These are phyloP conservation scores for Naso thynnoides DNA, from an alignment of 2,797 vertebrate genomes.

Conservation along the genomic window DNA sequence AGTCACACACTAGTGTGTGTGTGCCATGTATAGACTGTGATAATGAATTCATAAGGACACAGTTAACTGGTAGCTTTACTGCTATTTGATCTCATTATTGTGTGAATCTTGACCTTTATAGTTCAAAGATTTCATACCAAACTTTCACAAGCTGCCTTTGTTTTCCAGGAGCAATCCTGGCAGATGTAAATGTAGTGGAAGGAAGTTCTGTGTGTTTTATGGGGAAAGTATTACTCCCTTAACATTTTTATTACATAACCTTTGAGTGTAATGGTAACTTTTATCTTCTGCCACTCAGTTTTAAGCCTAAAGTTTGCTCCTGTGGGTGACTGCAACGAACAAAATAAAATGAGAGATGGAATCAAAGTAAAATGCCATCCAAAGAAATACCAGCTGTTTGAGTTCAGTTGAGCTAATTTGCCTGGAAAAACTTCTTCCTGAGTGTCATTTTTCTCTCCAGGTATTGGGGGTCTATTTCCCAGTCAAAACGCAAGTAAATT, in stretches of 20 bases:
- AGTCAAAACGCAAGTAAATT: constrained; percentile 48
- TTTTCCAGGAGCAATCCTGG: constrained; percentile 1
- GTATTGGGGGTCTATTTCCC: constrained; percentile 29
- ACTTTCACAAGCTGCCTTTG: background rate
- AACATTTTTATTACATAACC: background rate
- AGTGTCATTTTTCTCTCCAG: constrained; percentile 38
- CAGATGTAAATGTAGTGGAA: background rate
- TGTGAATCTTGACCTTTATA: background rate
- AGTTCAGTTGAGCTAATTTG: constrained; percentile 51
- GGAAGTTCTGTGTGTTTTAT: background rate
- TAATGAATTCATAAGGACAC: constrained; percentile 54
- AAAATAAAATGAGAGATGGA: constrained; percentile 17
- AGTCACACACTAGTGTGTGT: constrained; percentile 56
- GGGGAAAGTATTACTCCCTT: background rate
- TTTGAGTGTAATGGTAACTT: constrained; percentile 7
- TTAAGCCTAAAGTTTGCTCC: constrained; percentile 12
- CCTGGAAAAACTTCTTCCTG: constrained; percentile 36
- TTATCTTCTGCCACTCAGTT: constrained; percentile 19
- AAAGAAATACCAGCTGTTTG: constrained; percentile 17
- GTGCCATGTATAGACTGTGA: constrained; percentile 49
- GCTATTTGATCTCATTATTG: constrained; percentile 24
- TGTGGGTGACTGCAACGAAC: background rate
- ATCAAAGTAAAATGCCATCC: background rate
- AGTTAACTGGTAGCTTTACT: constrained; percentile 22
- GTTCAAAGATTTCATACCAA: constrained; percentile 20